Conservation (phyloP, 2,797 vertebrate genomes). For the Zalophus californianus region DNA sequence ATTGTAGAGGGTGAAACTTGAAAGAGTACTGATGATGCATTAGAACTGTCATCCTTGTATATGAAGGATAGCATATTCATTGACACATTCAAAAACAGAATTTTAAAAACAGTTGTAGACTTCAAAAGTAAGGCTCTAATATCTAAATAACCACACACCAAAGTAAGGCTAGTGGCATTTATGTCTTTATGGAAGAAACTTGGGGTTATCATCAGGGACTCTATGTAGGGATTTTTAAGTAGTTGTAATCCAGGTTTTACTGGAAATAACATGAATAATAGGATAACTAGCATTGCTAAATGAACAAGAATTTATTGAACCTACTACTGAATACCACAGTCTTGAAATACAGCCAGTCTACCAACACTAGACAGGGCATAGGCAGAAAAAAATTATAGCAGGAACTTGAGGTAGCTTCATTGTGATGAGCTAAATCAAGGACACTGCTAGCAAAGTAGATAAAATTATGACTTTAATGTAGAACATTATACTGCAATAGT, state of each 20-base stretch:
- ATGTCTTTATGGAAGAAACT: not conserved
- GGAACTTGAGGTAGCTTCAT: not conserved
- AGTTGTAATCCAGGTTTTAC: not conserved
- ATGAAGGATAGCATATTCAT: not conserved
- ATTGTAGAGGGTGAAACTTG: not conserved
- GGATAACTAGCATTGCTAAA: not conserved
- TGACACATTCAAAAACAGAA: conserved; percentile 33
- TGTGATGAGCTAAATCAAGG: not conserved
- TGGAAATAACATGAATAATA: not conserved
- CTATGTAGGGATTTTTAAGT: not conserved
- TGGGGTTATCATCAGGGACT: not conserved
- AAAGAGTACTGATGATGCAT: not conserved
- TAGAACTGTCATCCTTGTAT: not conserved
- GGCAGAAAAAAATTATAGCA: not conserved
- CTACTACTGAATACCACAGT: not conserved
- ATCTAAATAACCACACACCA: not conserved
- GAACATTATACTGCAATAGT: not conserved
- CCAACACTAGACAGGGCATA: not conserved
- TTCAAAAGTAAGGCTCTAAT: not conserved
- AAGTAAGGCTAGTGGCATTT: conserved; percentile 27
- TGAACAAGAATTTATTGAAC: not conserved
- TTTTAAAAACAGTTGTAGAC: not conserved
- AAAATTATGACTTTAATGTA: not conserved
- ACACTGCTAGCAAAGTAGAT: not conserved
- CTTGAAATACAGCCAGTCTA: not conserved